Evolutionary conservation across 2,113 vertebrate genomes (phyloP).

Genomic region (Hypocryptadius cinnamomeus): DNA sequence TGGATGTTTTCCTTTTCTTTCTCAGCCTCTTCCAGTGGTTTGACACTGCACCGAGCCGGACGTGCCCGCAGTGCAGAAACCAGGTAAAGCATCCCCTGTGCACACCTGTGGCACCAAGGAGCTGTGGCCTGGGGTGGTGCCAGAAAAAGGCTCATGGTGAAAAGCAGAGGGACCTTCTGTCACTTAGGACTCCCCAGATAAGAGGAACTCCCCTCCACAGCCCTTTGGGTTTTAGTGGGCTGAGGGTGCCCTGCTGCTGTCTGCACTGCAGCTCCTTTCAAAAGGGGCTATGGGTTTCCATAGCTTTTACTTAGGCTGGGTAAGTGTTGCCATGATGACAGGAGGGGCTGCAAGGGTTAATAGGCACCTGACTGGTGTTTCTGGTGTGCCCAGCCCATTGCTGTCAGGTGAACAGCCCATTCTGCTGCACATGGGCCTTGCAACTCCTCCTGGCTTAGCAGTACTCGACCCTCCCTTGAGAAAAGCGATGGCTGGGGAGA

Average conservation of each 20-base stretch:
- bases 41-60: slow-evolving; percentile 86
- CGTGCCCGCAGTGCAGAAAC: slow-evolving; percentile 91
- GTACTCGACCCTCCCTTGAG: accelerated
- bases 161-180: background rate
- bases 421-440: background rate
- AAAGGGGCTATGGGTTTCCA: background rate
- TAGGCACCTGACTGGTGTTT: background rate
- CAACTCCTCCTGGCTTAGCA: background rate
- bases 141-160: background rate
- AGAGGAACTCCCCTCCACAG: background rate
- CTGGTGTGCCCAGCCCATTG: background rate
- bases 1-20: background rate
- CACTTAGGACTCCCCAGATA: background rate
- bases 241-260: background rate
- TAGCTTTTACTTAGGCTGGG: background rate
- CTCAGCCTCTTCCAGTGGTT: slow-evolving; percentile 90
- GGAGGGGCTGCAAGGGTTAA: background rate
- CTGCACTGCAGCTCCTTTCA: background rate
- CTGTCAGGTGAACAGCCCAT: background rate
- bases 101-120: background rate
- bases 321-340: background rate
- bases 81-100: slow-evolving; percentile 71
- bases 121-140: accelerated
- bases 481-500: background rate
- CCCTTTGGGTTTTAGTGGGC: background rate